Percentiles rank a stretch among this genome's conserved stretches.
Conservation (phyloP, 1,140 invertebrate genomes). For the Drosophila arawakana region DNA sequence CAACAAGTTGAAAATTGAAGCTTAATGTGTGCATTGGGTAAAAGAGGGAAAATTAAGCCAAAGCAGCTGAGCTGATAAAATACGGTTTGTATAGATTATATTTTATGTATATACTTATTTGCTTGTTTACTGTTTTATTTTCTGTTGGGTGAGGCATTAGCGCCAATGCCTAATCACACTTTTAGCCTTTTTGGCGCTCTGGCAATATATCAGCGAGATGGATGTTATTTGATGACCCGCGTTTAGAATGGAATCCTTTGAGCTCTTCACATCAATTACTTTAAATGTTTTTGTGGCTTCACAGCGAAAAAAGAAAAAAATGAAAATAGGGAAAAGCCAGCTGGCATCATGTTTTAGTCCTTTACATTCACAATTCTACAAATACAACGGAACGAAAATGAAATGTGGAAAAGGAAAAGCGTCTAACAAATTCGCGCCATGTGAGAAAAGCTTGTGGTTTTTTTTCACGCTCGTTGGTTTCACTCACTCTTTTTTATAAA, state of each 20-base stretch:
- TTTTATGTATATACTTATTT: constrained; percentile 3
- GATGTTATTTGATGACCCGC: constrained; percentile 42
- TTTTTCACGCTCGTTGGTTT: constrained; percentile 55
- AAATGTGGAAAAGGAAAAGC: background rate
- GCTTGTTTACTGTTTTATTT: too few relatives aligned
- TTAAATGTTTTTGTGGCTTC: constrained; percentile 70
- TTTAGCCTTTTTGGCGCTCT: constrained; percentile 29
- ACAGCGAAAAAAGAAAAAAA: background rate
- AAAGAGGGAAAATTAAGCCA: constrained; percentile 20
- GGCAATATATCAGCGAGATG: constrained; percentile 46
- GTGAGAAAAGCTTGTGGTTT: constrained; percentile 46
- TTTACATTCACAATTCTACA: constrained; percentile 72
- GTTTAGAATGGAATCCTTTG: constrained; percentile 30
- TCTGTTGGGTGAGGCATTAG: constrained; percentile 6
- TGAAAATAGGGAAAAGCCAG: constrained; percentile 13
- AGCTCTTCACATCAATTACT: constrained; percentile 75
- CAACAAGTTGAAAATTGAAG: constrained; percentile 3
- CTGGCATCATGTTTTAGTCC: constrained; percentile 7
- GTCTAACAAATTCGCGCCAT: constrained; percentile 57
- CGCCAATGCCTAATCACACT: constrained; percentile 33
- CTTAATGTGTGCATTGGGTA: constrained; percentile 20
- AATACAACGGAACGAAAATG: constrained; percentile 47
- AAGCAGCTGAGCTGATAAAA: constrained; percentile 12
- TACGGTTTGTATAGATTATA: constrained; percentile 7
- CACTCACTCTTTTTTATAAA: constrained; percentile 41